phyloP scores from a whole-genome alignment of 1,140 invertebrate genomes.

The Cydia pomonella region DNA sequence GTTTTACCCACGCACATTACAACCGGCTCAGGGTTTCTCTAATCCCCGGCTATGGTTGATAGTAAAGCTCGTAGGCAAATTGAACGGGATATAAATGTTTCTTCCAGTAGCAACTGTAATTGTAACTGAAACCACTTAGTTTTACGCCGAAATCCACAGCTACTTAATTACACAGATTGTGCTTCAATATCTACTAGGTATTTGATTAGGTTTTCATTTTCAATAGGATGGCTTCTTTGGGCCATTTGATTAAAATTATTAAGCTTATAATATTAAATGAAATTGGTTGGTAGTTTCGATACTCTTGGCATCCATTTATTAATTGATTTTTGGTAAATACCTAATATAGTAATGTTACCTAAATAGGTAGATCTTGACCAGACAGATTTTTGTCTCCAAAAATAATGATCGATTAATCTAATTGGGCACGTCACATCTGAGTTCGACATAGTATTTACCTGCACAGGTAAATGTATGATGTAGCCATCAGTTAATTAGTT shows the following conservation, averaged over 20 bases:
- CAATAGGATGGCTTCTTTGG: neutral
- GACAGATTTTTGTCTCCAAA: too few relatives aligned
- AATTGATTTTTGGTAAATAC: neutral
- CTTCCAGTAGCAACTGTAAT: neutral
- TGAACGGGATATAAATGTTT: conserved; percentile 13
- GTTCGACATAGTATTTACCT: too few relatives aligned
- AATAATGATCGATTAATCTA: too few relatives aligned
- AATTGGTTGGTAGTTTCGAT: neutral
- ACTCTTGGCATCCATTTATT: neutral
- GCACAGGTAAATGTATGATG: too few relatives aligned
- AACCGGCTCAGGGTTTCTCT: neutral
- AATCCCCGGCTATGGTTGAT: neutral
- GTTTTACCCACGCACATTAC: neutral
- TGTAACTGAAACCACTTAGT: conserved; percentile 11
- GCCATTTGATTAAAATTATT: neutral
- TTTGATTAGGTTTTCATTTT: neutral
- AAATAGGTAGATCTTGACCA: too few relatives aligned
- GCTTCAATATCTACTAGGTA: conserved; percentile 9
- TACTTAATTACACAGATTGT: neutral
- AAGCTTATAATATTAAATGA: neutral
- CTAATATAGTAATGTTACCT: too few relatives aligned
- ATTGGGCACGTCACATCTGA: too few relatives aligned
- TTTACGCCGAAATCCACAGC: conserved; percentile 2
- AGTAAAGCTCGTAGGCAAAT: conserved; percentile 17
- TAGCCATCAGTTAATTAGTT: too few relatives aligned